Base-by-base conservation (phyloP, 1,140 invertebrate genomes). In the Drosophila tsacasi region DNA sequence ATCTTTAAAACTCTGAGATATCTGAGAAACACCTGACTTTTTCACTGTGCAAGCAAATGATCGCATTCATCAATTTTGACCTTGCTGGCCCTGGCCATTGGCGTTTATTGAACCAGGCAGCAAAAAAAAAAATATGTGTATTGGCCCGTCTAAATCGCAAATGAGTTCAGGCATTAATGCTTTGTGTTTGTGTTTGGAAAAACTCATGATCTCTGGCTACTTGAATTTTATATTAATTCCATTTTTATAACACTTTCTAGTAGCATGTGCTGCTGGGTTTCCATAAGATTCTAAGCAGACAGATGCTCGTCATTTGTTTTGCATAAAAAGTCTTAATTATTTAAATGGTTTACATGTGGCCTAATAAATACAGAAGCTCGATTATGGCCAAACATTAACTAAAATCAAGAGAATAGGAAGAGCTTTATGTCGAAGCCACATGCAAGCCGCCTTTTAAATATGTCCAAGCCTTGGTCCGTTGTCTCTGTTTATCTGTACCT, bases 31-130 rank as follows among this genome's bases (percentile, higher is more conserved):
- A 32, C 27, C 27, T 40, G n/a, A 30, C 17, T 32, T 67, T 35
- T 68, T 55, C 32, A 39, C 32, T 30, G 67, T 68, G 35, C 23
- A 47, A 37, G 5, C 30, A 27, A 69, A 69, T 65, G 37, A 37
- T 37, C 47, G 27, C 64, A 60, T 63, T 79, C 66, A 84, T 79
- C 57, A 71, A 57, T 65, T 40, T 50, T 75, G 77, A 87, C 83
- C 83, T 89, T 87, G 83, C 42, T 76, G 68, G 71, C 69, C 62
- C 37, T 59, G 42, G 42, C 74, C 52, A 50, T 61, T 35, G 49
- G 79, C 81, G 83, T 87, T 87, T 87, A 84, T 89, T 87, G 83
- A 87, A 87, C 84, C 84, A 69, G 62, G n/a, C 67, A 71, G 21
- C 62, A 69, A 52, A n/a, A 52, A 32, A 65, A 40, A 19, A 9